phyloP scores from a whole-genome alignment of 2,797 vertebrate genomes.

The Epinephelus malabaricus region DNA sequence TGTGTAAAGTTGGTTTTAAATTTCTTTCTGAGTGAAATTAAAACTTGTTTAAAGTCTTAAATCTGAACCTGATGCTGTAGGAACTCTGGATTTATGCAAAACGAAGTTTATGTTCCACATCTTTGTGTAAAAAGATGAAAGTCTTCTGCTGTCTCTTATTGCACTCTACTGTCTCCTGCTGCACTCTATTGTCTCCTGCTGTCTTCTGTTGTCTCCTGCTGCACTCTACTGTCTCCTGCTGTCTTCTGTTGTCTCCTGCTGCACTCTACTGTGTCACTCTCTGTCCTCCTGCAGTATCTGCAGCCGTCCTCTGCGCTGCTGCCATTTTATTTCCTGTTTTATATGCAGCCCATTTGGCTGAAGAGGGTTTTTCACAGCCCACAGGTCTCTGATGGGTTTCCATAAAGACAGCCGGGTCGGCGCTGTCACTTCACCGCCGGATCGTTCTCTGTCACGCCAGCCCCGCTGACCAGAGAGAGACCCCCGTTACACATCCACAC shows the following conservation, averaged over 20 bases:
- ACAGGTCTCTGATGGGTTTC: slow-evolving; percentile 73
- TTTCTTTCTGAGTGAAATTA: no score
- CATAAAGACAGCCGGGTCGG: slow-evolving; percentile 64
- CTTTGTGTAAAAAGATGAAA: no score
- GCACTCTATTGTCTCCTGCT: background rate
- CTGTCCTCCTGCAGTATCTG: slow-evolving; percentile 33
- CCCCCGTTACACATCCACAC: slow-evolving; percentile 53
- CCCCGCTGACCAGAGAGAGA: slow-evolving; percentile 69
- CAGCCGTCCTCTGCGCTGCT: slow-evolving; percentile 40
- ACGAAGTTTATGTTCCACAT: no score
- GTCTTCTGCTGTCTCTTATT: no score
- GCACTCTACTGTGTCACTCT: background rate
- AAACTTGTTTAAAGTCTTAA: no score
- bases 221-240: background rate
- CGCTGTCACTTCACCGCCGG: slow-evolving; percentile 49
- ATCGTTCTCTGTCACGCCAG: slow-evolving; percentile 51
- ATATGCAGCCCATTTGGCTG: slow-evolving; percentile 69
- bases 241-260: background rate
- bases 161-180: background rate
- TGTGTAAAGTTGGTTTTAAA: no score
- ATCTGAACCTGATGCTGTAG: no score
- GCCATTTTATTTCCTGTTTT: slow-evolving; percentile 70
- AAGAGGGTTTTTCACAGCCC: slow-evolving; percentile 76
- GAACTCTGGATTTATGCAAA: no score
- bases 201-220: background rate